Percentiles rank a stretch among this genome's conserved stretches.
Evolutionary conservation across 2,888 invertebrate genomes (phyloP).

Genomic region (Tanypteryx hageni): DNA sequence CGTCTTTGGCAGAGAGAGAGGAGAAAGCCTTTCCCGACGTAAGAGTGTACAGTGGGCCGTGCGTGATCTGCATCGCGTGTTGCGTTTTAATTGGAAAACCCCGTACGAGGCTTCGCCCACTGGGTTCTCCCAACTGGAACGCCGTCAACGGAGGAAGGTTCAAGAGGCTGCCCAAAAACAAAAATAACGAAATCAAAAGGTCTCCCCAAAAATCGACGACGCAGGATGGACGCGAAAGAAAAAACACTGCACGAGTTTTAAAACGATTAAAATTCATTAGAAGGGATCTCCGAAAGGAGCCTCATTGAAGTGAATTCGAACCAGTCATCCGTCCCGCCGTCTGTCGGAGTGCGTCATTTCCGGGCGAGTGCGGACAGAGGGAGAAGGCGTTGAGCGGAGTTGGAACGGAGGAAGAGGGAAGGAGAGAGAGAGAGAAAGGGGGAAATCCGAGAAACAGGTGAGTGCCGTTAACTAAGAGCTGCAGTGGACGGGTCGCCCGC

Average conservation of each 20-base stretch:
- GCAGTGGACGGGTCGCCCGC: not conserved
- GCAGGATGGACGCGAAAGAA: not conserved
- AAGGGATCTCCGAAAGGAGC: not conserved
- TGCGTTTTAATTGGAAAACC: not conserved
- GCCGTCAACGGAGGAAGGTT: not conserved
- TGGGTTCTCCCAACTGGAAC: too few relatives aligned
- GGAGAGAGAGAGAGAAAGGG: not conserved
- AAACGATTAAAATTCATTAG: not conserved
- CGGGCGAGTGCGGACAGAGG: not conserved
- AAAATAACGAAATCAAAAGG: not conserved
- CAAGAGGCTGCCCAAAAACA: not conserved
- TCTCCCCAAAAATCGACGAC: not conserved
- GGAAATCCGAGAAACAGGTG: not conserved
- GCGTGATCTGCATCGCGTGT: conserved; percentile 12
- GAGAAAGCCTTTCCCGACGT: not conserved
- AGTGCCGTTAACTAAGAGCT: not conserved
- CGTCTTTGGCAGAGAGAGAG: not conserved
- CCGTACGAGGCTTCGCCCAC: not conserved
- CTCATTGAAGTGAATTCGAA: not conserved
- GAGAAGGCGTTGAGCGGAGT: not conserved
- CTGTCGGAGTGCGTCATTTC: not conserved
- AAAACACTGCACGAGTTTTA: not conserved
- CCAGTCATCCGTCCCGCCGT: conserved; percentile 15
- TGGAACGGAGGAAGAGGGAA: not conserved
- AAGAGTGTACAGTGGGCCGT: not conserved